Percentiles rank a stretch among this genome's conserved stretches.
phyloP scores from a whole-genome alignment of 35 echinoderm and acorn worm genomes.

The Lytechinus pictus region DNA sequence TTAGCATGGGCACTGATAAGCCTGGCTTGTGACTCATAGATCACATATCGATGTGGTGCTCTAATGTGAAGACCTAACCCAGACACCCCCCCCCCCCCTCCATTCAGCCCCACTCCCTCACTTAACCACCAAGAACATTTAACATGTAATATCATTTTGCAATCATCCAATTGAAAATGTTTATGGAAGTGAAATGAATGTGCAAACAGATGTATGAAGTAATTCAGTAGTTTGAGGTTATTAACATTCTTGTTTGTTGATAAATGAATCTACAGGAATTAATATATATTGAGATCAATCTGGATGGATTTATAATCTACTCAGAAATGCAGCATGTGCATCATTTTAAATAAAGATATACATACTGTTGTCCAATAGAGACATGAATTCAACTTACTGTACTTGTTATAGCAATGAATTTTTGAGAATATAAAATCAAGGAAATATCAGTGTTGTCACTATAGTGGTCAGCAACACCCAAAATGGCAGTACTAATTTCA shows the following conservation, averaged over 20 bases:
- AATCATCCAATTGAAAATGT: not conserved
- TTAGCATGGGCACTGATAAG: not conserved
- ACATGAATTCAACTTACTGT: not conserved
- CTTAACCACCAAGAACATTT: no score
- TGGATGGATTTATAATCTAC: not conserved
- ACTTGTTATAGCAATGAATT: no score
- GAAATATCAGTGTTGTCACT: no score
- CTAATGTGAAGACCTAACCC: not conserved
- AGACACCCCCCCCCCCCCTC: not conserved
- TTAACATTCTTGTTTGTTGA: not conserved
- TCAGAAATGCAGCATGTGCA: not conserved
- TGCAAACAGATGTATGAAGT: not conserved
- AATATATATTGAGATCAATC: not conserved
- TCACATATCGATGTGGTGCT: not conserved
- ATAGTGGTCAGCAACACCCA: no score
- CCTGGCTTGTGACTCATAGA: not conserved
- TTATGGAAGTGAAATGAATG: not conserved
- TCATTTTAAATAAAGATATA: not conserved
- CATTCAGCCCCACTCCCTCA: no score
- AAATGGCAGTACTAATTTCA: no score
- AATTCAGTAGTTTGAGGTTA: not conserved
- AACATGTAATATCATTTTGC: no score
- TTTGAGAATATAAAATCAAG: no score
- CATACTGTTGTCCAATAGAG: not conserved
- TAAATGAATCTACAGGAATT: not conserved